phyloP scores from a whole-genome alignment of 2,113 vertebrate genomes.

The Dendropsophus ebraccatus region DNA sequence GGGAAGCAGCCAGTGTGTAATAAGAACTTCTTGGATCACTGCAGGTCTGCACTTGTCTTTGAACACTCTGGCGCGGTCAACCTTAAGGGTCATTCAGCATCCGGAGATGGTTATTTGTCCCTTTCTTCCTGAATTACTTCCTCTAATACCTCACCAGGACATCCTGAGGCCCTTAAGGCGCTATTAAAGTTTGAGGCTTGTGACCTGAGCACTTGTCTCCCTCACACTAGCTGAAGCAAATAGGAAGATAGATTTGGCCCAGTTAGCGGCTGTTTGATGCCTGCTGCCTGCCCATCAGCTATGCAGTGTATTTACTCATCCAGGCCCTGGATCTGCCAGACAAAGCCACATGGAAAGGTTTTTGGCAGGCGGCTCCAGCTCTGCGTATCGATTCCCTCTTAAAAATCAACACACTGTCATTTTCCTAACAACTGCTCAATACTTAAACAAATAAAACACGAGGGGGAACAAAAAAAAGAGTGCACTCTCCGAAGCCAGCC shows the following conservation, averaged over 20 bases:
- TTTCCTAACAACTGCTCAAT: conserved; percentile 54
- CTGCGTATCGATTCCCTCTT: conserved; percentile 47
- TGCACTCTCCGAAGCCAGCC: conserved; percentile 12
- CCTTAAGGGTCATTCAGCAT: conserved; percentile 65
- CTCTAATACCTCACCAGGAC: conserved; percentile 85
- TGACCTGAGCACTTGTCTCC: conserved; percentile 71
- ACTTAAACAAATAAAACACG: conserved; percentile 53
- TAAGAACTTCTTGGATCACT: conserved; percentile 48
- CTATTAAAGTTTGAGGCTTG: conserved; percentile 68
- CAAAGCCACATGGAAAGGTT: conserved; percentile 53
- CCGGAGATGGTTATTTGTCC: conserved; percentile 77
- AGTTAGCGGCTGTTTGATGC: conserved; percentile 70
- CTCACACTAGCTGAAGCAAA: conserved; percentile 66
- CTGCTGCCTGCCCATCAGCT: conserved; percentile 73
- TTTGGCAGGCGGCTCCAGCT: conserved; percentile 62
- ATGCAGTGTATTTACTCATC: conserved; percentile 66
- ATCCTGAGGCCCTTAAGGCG: conserved; percentile 79
- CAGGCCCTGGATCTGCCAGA: conserved; percentile 64
- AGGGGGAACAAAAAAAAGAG: background rate
- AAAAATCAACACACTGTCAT: background rate
- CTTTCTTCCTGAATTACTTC: conserved; percentile 84
- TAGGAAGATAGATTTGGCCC: conserved; percentile 66
- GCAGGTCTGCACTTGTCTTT: conserved; percentile 56
- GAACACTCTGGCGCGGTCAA: conserved; percentile 54
- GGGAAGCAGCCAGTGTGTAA: conserved; percentile 43